A percentile compares a stretch with the other conserved stretches of the same genome.
Evolutionary conservation across 1,140 invertebrate species (phyloP).

Genomic region (Steinernema feltiae): DNA sequence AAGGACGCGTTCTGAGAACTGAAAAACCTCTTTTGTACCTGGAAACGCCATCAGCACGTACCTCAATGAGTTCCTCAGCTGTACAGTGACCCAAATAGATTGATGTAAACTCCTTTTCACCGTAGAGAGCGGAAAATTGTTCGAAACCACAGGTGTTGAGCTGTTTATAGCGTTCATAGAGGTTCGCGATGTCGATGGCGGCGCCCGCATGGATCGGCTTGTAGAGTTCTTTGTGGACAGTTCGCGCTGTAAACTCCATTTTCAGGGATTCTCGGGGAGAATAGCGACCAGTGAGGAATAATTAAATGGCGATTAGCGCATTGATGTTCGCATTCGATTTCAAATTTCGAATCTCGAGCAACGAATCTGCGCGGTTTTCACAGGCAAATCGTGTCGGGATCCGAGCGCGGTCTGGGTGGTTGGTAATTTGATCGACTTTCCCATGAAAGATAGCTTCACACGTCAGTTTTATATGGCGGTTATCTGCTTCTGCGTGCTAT

Average conservation of each 20-base stretch:
- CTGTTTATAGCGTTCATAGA: not conserved
- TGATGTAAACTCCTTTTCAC: not conserved
- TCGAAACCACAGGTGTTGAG: conserved; percentile 5
- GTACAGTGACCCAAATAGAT: not conserved
- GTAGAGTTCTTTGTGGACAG: not conserved
- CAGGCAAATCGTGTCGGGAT: not conserved
- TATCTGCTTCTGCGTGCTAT: not conserved
- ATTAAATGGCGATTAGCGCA: no score
- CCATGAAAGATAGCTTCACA: not conserved
- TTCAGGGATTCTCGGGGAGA: no score
- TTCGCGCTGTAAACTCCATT: no score
- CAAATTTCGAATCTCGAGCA: no score
- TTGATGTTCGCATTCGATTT: not conserved
- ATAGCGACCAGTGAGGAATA: no score
- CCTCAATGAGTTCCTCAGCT: not conserved
- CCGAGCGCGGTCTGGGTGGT: not conserved
- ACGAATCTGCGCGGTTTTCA: not conserved
- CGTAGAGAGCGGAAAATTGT: not conserved
- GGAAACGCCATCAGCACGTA: not conserved
- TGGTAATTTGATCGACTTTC: not conserved
- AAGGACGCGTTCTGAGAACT: not conserved
- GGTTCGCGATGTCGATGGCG: not conserved
- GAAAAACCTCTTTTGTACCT: not conserved
- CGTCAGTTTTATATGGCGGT: not conserved
- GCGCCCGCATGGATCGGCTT: conserved; percentile 3